These are phyloP conservation scores for Calephelis perditalis DNA, from an alignment of 2,888 invertebrate genomes.

Conservation along the genomic window DNA sequence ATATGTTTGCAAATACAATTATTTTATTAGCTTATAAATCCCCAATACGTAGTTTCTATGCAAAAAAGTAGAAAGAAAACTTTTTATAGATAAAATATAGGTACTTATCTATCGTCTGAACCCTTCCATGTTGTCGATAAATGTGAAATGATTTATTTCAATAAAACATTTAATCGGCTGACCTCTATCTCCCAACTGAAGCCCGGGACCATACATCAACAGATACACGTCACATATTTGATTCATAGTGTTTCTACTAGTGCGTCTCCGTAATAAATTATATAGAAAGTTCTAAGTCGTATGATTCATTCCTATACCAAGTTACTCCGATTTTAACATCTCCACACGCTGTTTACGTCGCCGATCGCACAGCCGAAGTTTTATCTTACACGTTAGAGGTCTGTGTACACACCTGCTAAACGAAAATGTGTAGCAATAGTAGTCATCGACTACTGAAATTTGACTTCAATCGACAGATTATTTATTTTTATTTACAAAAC, in stretches of 20 bases:
- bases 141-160: too few species aligned
- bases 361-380: neutral
- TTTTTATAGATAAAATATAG: too few species aligned
- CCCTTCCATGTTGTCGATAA: too few species aligned
- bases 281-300: conserved; percentile 22
- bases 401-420: neutral
- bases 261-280: conserved; percentile 27
- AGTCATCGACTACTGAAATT: too few species aligned
- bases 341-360: conserved; percentile 28
- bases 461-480: too few species aligned
- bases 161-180: neutral
- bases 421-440: neutral
- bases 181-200: conserved; percentile 3
- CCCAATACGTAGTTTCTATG: too few species aligned
- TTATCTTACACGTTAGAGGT: neutral
- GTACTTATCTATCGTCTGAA: too few species aligned
- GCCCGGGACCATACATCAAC: neutral
- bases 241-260: conserved; percentile 25
- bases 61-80: too few species aligned
- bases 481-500: too few species aligned
- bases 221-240: conserved; percentile 21
- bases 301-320: conserved; percentile 26
- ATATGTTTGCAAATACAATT: too few species aligned
- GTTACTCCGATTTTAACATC: conserved; percentile 10
- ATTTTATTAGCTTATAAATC: too few species aligned